Conservation (phyloP, 2,888 invertebrate species). For the Chelonus formosanus region DNA sequence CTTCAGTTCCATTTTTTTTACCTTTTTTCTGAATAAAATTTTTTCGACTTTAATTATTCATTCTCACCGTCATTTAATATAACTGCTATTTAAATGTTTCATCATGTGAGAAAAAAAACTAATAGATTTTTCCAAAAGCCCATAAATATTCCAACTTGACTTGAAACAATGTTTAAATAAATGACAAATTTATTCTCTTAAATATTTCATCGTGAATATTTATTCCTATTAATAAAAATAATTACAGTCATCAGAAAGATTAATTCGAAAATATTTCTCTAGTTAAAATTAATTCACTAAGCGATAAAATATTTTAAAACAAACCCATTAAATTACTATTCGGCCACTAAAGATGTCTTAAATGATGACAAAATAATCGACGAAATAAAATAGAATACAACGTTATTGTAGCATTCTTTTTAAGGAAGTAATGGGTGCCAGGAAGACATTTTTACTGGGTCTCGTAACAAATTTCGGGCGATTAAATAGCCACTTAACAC, state of each 20-base stretch:
- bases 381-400: background rate
- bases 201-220: too few species aligned
- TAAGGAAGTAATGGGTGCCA: slow-evolving; percentile 28
- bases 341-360: background rate
- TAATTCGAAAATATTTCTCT: background rate
- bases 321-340: background rate
- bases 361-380: too few species aligned
- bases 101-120: too few species aligned
- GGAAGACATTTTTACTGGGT: slow-evolving; percentile 42
- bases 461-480: slow-evolving; percentile 59
- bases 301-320: slow-evolving; percentile 2
- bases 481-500: slow-evolving; percentile 63
- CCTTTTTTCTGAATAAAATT: too few species aligned
- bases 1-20: too few species aligned
- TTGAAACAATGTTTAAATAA: too few species aligned
- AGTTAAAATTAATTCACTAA: background rate
- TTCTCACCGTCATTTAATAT: too few species aligned
- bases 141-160: too few species aligned
- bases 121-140: too few species aligned
- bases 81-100: too few species aligned
- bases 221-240: background rate
- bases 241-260: background rate
- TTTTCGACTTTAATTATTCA: too few species aligned
- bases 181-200: too few species aligned
- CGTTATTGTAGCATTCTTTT: slow-evolving; percentile 5